Evolutionary conservation across 92 coral and sea anemone species (phyloP).

Genomic region (Plumapathes pennacea): DNA sequence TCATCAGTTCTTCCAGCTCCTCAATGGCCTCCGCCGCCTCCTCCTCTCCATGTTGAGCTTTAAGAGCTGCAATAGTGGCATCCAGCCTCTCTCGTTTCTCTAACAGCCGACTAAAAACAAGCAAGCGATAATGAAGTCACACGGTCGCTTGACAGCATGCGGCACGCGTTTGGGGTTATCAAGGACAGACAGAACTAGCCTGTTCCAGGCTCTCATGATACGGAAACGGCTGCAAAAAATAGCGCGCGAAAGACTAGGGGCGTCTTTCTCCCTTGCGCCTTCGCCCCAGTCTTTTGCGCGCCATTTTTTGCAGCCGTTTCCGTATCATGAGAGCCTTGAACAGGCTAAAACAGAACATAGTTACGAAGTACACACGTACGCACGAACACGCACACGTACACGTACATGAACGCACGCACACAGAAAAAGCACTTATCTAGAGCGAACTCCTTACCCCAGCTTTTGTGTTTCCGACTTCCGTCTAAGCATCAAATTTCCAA

Average conservation of each 20-base stretch:
- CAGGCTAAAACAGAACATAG: too few relatives aligned
- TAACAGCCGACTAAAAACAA: slow-evolving; percentile 66
- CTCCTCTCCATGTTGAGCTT: slow-evolving; percentile 85
- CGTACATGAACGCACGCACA: not conserved
- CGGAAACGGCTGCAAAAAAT: too few relatives aligned
- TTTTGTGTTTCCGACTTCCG: slow-evolving; percentile 74
- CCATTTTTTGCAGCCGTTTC: too few relatives aligned
- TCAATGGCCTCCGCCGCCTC: slow-evolving; percentile 75
- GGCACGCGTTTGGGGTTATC: too few relatives aligned
- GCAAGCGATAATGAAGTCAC: not conserved
- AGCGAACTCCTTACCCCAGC: slow-evolving; percentile 51
- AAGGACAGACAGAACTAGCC: too few relatives aligned
- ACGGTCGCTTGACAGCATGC: too few relatives aligned
- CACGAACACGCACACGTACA: not conserved
- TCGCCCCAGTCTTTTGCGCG: too few relatives aligned
- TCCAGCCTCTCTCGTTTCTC: slow-evolving; percentile 88
- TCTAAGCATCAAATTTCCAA: slow-evolving; percentile 88
- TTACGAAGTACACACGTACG: too few relatives aligned
- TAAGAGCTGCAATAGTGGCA: slow-evolving; percentile 67
- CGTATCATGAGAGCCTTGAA: too few relatives aligned
- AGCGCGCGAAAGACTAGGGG: too few relatives aligned
- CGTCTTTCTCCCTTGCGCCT: too few relatives aligned
- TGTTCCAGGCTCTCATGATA: too few relatives aligned
- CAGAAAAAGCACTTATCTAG: not conserved
- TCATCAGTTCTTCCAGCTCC: slow-evolving; percentile 79